Conservation (phyloP, 2,797 vertebrate genomes). For the Furcifer pardalis region DNA sequence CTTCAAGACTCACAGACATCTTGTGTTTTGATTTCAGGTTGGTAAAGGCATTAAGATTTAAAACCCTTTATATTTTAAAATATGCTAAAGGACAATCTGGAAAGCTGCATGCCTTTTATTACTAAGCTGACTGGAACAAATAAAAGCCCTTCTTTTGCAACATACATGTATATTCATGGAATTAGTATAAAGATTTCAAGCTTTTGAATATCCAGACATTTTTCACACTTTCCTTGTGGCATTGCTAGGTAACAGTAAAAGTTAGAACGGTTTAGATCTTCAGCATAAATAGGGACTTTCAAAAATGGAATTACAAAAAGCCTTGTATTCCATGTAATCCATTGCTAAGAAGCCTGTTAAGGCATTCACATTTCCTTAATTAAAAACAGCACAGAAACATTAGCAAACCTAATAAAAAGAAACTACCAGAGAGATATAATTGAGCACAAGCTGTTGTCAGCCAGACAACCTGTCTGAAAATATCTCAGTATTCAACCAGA, state of each 20-base stretch:
- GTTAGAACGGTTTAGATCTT: slow-evolving; percentile 37
- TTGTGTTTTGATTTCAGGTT: background rate
- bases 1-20: no score
- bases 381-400: slow-evolving; percentile 67
- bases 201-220: slow-evolving; percentile 42
- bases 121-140: background rate
- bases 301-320: slow-evolving; percentile 43
- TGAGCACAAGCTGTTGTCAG: slow-evolving; percentile 48
- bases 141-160: slow-evolving; percentile 27
- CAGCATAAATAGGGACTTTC: slow-evolving; percentile 18
- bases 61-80: background rate
- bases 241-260: slow-evolving; percentile 41
- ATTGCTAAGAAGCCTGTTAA: slow-evolving; percentile 53
- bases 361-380: slow-evolving; percentile 43
- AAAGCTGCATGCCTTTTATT: background rate
- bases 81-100: background rate
- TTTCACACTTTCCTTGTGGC: slow-evolving; percentile 4
- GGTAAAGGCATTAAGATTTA: background rate
- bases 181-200: slow-evolving; percentile 52
- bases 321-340: slow-evolving; percentile 45
- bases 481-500: background rate
- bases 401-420: slow-evolving; percentile 65
- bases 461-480: slow-evolving; percentile 21
- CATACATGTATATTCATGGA: slow-evolving; percentile 43
- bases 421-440: slow-evolving; percentile 57